These are phyloP conservation scores for Perodicticus potto DNA, from an alignment of 2,797 vertebrate genomes.

Conservation along the genomic window DNA sequence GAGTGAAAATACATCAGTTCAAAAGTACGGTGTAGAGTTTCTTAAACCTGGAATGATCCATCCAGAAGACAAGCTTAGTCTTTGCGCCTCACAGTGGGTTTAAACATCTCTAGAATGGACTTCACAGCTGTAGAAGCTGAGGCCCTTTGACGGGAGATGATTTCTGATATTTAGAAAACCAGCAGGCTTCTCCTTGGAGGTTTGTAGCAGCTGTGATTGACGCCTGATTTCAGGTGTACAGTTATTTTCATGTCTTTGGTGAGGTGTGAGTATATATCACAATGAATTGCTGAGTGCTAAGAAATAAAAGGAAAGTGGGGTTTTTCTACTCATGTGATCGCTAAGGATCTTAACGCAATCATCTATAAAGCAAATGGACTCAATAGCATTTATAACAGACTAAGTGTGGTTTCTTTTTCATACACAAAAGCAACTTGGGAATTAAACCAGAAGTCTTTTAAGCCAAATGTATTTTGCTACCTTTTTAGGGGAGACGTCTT, in stretches of 20 bases:
- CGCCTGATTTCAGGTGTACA: constrained; percentile 42
- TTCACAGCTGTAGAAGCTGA: constrained; percentile 45
- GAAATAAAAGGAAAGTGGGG: not conserved
- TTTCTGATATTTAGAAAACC: constrained; percentile 69
- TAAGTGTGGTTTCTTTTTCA: constrained; percentile 24
- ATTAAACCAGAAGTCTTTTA: constrained; percentile 53
- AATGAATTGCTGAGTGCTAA: constrained; percentile 30
- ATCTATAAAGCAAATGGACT: constrained; percentile 64
- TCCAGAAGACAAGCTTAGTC: not conserved
- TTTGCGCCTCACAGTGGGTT: not conserved
- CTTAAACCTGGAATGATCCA: not conserved
- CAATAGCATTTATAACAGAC: constrained; percentile 41
- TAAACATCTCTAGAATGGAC: not conserved
- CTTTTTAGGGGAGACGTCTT: not conserved
- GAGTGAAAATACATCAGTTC: not conserved
- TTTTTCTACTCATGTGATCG: constrained; percentile 34
- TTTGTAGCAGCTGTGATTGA: constrained; percentile 63
- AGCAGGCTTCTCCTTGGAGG: constrained; percentile 20
- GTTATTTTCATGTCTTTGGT: constrained; percentile 13
- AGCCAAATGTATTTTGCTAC: not conserved
- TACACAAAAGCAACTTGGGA: constrained; percentile 23
- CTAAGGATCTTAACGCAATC: constrained; percentile 60
- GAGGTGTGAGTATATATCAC: constrained; percentile 9
- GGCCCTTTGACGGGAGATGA: constrained; percentile 66
- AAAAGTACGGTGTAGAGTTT: not conserved